A percentile compares a stretch with the other conserved stretches of the same genome.
Evolutionary conservation across 1,140 invertebrate genomes (phyloP).

Genomic region (Ceratosolen solmsi): DNA sequence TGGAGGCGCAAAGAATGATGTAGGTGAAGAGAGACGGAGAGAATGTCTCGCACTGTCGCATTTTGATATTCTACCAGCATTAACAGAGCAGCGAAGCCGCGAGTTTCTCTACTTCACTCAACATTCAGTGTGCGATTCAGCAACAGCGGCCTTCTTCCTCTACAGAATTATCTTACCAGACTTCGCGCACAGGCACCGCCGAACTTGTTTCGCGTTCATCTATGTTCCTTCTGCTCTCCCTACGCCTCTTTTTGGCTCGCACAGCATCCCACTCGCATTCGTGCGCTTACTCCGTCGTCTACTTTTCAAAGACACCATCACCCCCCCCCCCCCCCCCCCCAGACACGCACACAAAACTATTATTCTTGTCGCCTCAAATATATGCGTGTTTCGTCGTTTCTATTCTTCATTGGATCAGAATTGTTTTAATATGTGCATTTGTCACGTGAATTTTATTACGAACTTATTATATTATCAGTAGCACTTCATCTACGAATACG

Average conservation of each 20-base stretch:
- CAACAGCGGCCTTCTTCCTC: background rate
- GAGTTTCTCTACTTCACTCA: constrained; percentile 25
- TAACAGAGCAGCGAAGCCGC: background rate
- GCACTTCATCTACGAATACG: too few species aligned
- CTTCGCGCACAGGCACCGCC: background rate
- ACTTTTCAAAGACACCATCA: background rate
- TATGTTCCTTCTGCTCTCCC: background rate
- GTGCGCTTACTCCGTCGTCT: background rate
- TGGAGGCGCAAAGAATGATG: background rate
- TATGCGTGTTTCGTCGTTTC: background rate
- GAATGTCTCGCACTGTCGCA: background rate
- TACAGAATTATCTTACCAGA: constrained; percentile 37
- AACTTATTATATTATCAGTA: too few species aligned
- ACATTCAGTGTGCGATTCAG: constrained; percentile 29
- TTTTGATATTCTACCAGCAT: constrained; percentile 38
- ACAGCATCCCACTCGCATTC: background rate
- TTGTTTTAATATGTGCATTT: background rate
- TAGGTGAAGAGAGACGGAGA: background rate
- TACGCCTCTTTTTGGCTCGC: background rate
- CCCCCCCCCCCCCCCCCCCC: too few species aligned
- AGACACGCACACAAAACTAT: too few species aligned
- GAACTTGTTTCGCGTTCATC: background rate
- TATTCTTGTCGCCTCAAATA: background rate
- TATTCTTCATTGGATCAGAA: background rate
- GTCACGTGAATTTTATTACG: too few species aligned